Evolutionary conservation across 2,113 vertebrate species (phyloP).

Genomic region (Dicrurus megarhynchus): DNA sequence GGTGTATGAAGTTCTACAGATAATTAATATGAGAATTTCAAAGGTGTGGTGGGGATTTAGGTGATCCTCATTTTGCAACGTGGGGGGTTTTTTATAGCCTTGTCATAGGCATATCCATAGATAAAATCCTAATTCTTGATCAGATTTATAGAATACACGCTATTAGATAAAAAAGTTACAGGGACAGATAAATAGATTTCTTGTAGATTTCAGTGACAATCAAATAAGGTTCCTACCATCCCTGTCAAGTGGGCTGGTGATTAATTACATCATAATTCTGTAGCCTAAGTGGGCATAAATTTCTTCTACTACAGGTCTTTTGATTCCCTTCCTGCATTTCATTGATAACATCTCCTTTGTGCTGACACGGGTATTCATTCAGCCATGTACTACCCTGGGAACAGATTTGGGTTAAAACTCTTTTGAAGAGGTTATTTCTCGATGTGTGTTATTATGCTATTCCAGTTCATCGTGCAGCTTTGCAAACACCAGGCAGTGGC

Average conservation of each 20-base stretch:
- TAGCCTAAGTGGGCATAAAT: not conserved
- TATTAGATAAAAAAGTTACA: not conserved
- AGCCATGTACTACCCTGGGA: not conserved
- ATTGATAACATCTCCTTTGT: not conserved
- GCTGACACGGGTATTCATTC: not conserved
- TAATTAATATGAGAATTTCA: not conserved
- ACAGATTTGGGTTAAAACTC: not conserved
- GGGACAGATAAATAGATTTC: not conserved
- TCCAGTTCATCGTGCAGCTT: not conserved
- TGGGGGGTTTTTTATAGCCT: not conserved
- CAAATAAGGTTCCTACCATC: not conserved
- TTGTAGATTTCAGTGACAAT: not conserved
- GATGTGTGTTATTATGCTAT: conserved; percentile 1
- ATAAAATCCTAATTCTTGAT: not conserved
- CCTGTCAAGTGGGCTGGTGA: not conserved
- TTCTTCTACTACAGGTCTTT: not conserved
- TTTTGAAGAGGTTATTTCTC: conserved; percentile 16
- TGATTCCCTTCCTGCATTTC: not conserved
- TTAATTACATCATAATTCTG: not conserved
- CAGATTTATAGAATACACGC: not conserved
- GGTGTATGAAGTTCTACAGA: not conserved
- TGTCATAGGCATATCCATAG: not conserved
- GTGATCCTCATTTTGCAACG: not conserved
- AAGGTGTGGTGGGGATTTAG: not conserved
- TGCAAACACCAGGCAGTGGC: not conserved